These are phyloP conservation scores for Yoshiicerus persimilis DNA, from an alignment of 1,140 invertebrate genomes.

Conservation along the genomic window DNA sequence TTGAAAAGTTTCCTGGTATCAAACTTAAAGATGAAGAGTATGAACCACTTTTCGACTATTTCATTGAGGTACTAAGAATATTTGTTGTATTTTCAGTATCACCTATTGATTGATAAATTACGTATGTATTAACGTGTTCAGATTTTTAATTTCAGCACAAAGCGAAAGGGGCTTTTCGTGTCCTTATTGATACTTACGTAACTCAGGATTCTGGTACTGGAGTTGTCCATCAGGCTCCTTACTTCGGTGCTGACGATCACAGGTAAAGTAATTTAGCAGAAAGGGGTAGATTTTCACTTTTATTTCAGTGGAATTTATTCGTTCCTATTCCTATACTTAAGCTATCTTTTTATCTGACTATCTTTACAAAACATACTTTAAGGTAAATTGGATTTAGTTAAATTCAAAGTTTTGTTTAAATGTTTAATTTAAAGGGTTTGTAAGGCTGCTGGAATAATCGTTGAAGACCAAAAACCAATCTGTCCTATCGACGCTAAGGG, in stretches of 20 bases:
- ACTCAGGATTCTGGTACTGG: constrained; percentile 96
- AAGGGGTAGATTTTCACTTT: no score
- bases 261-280: no score
- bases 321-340: no score
- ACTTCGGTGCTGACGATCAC: constrained; percentile 98
- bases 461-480: constrained; percentile 78
- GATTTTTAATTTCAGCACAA: constrained; percentile 53
- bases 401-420: background rate
- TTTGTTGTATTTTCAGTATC: background rate
- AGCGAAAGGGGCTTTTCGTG: constrained; percentile 74
- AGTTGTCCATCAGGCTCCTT: constrained; percentile 98
- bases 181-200: constrained; percentile 90
- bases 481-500: constrained; percentile 95
- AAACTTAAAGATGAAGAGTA: constrained; percentile 81
- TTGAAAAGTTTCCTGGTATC: constrained; percentile 79
- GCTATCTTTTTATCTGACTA: no score
- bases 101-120: background rate
- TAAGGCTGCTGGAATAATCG: constrained; percentile 77
- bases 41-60: constrained; percentile 91
- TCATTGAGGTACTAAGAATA: constrained; percentile 58
- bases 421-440: constrained; percentile 65
- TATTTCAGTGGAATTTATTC: no score
- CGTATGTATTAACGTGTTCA: background rate
- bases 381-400: background rate
- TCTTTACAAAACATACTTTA: no score